Evolutionary conservation across 2,113 vertebrate species (phyloP).

Genomic region (Sprattus sprattus): DNA sequence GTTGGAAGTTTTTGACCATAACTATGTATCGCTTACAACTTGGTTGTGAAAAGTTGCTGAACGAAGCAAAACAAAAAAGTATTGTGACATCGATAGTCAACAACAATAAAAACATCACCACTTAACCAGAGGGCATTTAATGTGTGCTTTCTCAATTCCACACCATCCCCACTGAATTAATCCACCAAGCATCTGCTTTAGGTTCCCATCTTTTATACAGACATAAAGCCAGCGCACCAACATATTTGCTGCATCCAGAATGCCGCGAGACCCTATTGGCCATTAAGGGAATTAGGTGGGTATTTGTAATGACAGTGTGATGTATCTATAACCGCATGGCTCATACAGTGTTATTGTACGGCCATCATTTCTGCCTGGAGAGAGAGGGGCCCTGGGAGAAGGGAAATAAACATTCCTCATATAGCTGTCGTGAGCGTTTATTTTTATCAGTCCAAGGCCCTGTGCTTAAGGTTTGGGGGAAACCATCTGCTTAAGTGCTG

Average conservation of each 20-base stretch:
- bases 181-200: not conserved
- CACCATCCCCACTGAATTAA: not conserved
- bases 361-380: not conserved
- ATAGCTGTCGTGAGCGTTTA: not conserved
- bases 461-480: not conserved
- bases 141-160: not conserved
- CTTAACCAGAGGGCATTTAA: not conserved
- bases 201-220: not conserved
- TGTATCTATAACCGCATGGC: not conserved
- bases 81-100: constrained; percentile 18
- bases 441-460: not conserved
- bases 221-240: not conserved
- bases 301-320: not conserved
- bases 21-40: constrained; percentile 5
- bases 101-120: not conserved
- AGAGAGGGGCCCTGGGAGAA: not conserved
- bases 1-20: not conserved
- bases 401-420: not conserved
- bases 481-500: not conserved
- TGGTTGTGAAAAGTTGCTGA: constrained; percentile 19
- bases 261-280: not conserved
- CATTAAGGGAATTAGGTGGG: not conserved
- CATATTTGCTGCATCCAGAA: not conserved
- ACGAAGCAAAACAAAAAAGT: constrained; percentile 14
- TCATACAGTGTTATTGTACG: not conserved